phyloP scores from a whole-genome alignment of 2,888 invertebrate genomes.

The Eurytoma californica region DNA sequence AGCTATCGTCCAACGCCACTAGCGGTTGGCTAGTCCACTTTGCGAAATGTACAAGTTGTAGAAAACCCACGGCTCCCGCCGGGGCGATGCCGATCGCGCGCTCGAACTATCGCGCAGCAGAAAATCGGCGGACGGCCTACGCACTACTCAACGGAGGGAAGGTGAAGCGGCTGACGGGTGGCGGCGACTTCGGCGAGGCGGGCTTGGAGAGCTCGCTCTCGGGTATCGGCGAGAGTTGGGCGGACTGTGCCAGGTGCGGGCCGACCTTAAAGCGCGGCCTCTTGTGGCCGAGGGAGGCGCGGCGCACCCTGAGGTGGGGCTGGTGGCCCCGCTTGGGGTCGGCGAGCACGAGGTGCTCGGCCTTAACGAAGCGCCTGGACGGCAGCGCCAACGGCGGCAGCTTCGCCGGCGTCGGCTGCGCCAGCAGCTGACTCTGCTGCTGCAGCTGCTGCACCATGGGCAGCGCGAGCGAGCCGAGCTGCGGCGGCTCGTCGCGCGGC shows the following conservation, averaged over 20 bases:
- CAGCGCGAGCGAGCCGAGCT: neutral
- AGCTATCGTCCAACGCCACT: neutral
- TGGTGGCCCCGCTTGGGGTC: slow-evolving; percentile 57
- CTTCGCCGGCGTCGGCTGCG: slow-evolving; percentile 34
- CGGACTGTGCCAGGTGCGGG: slow-evolving; percentile 71
- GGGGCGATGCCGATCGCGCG: neutral
- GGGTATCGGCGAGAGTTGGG: slow-evolving; percentile 81
- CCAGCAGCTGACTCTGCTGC: slow-evolving; percentile 1
- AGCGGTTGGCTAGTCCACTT: neutral
- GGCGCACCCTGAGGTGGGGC: slow-evolving; percentile 67
- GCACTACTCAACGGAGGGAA: slow-evolving; percentile 69
- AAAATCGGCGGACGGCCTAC: slow-evolving; percentile 9
- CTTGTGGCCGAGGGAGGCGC: slow-evolving; percentile 65
- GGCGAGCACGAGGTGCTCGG: slow-evolving; percentile 33
- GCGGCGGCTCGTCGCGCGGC: slow-evolving; percentile 37
- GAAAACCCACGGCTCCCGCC: slow-evolving; percentile 2
- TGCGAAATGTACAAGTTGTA: slow-evolving; percentile 18
- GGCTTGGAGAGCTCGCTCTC: slow-evolving; percentile 85
- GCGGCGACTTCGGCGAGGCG: slow-evolving; percentile 78
- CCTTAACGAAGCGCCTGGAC: slow-evolving; percentile 32
- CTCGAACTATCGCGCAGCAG: too few species aligned
- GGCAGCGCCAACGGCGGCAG: slow-evolving; percentile 32
- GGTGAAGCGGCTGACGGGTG: slow-evolving; percentile 73
- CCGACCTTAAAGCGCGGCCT: slow-evolving; percentile 69
- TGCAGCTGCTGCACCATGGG: slow-evolving; percentile 26